phyloP scores from a whole-genome alignment of 2,888 invertebrate species.

The Ichneumon xanthorius region DNA sequence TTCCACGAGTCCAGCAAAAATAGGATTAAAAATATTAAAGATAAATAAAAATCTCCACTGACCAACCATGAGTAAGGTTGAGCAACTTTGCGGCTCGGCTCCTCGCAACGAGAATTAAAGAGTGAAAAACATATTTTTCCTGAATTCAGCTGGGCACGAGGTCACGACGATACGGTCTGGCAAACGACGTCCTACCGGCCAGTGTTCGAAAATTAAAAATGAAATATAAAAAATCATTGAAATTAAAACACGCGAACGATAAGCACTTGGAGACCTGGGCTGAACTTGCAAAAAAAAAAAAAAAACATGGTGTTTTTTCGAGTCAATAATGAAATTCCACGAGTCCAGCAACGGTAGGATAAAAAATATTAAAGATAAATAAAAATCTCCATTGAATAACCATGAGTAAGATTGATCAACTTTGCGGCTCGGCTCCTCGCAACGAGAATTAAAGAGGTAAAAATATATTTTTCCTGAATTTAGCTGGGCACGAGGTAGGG shows the following conservation, averaged over 20 bases:
- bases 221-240: slow-evolving; percentile 6
- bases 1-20: not conserved
- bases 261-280: too few relatives aligned
- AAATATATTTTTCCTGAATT: not conserved
- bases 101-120: not conserved
- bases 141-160: not conserved
- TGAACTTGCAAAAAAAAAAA: too few relatives aligned
- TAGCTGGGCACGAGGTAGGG: not conserved
- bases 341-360: not conserved
- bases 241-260: too few relatives aligned
- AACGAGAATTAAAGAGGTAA: not conserved
- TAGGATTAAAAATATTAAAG: not conserved
- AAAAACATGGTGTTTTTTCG: not conserved
- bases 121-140: not conserved
- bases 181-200: not conserved
- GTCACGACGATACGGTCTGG: not conserved
- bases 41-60: not conserved
- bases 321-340: not conserved
- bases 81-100: not conserved
- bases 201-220: slow-evolving; percentile 10
- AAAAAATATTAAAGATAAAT: not conserved
- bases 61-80: not conserved
- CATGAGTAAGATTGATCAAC: not conserved
- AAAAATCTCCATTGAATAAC: not conserved
- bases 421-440: not conserved